A percentile compares a stretch with the other conserved stretches of the same genome.
phyloP scores from a whole-genome alignment of 2,113 vertebrate genomes.

The Alces alces region DNA sequence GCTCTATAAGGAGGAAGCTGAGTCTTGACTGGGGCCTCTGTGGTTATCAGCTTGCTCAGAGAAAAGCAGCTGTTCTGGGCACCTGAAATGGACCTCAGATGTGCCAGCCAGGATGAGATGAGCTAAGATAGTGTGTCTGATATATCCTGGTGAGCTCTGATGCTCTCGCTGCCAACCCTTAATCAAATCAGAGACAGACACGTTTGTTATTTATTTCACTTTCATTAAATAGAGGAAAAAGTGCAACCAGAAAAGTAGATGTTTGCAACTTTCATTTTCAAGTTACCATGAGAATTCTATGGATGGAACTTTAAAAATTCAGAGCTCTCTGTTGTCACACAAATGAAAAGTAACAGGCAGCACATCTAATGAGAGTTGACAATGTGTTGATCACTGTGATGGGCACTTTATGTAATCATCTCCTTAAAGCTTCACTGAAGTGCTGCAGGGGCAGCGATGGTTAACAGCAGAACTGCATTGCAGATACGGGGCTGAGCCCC shows the following conservation, averaged over 20 bases:
- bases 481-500: background rate
- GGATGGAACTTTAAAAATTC: background rate
- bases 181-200: background rate
- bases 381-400: background rate
- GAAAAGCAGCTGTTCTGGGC: background rate
- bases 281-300: background rate
- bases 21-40: background rate
- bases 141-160: background rate
- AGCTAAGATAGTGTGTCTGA: background rate
- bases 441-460: background rate
- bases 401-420: background rate
- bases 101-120: background rate
- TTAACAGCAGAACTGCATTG: background rate
- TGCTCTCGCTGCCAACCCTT: background rate
- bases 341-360: background rate
- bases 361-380: constrained; percentile 2
- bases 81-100: background rate
- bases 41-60: background rate
- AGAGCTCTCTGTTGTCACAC: background rate
- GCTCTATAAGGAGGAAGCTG: background rate
- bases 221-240: background rate
- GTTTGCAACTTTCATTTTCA: background rate
- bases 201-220: background rate
- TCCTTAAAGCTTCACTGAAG: background rate
- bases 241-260: background rate